Evolutionary conservation across 1,140 invertebrate genomes (phyloP), one percentile per base, ranked within the genome.

Genomic region (Maconellicoccus hirsutus): DNA sequence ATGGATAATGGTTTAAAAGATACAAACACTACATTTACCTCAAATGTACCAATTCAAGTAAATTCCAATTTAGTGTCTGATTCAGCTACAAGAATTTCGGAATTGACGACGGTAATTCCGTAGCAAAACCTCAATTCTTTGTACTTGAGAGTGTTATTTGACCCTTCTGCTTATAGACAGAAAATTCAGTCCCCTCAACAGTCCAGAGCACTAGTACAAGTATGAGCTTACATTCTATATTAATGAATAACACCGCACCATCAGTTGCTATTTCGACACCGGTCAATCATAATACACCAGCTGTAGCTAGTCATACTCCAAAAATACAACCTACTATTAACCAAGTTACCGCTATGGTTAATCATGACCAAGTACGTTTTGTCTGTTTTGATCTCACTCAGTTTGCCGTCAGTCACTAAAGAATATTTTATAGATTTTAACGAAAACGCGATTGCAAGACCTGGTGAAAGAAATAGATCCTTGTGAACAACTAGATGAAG

Each of bases 401-500:
- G 16, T 7, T 59, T 59, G 16, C n/a, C 52, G 25, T 8, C 61
- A 66, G 4, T 2, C 2, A 52, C 42, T 52, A 16, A 52, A 14
- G 42, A 52, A 52, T 52, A 3, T 66, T 66, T 4, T 59, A 23
- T 73, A 88, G 86, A 86, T 93, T 74, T 78, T 96, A 23, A 92
- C 89, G 59, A 89, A 93, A 79, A 86, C 90, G 19, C 81, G 93
- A 72, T 81, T 98, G 22, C 88, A 93, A 80, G 94, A 98, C 75
- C 79, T 98, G 27, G 93, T 97, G 0, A 85, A 92, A 74, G 93
- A 98, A 81, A 92, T 97, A 14, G 96, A 98, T 81, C 90, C 93
- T 0, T 92, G 91, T 61, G 91, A 95, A 77, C 95, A 97, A 78
- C 78, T 98, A 63, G 96, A 98, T 81, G 96, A 98, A 78, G 96